These are phyloP conservation scores for Nipponacmea schrenckii DNA, from an alignment of 2,888 invertebrate species.

Conservation along the genomic window DNA sequence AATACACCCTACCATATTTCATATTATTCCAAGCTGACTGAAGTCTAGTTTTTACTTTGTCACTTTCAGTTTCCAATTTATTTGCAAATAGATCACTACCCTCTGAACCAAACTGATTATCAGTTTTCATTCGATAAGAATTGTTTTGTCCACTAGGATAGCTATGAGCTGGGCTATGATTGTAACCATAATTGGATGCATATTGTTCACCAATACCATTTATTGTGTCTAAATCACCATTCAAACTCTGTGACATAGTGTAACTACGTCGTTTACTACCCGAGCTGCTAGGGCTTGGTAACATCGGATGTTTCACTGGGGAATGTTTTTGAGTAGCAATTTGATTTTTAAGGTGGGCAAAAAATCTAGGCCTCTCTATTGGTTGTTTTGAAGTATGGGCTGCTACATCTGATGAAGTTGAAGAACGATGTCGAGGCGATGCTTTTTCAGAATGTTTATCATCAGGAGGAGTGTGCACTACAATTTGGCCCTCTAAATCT, in stretches of 20 bases:
- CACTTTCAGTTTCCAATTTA: constrained; percentile 52
- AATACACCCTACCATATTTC: constrained; percentile 76
- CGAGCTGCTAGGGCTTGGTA: too few relatives aligned
- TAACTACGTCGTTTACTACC: too few relatives aligned
- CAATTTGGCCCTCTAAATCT: constrained; percentile 18
- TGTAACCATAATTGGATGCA: not conserved
- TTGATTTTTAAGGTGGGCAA: too few relatives aligned
- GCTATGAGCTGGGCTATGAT: constrained; percentile 8
- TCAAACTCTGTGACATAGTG: not conserved
- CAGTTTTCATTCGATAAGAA: not conserved
- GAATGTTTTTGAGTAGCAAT: too few relatives aligned
- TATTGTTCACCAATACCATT: not conserved
- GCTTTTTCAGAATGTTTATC: too few relatives aligned
- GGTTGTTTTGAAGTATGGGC: too few relatives aligned
- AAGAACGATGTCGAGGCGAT: too few relatives aligned
- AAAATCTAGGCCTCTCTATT: too few relatives aligned
- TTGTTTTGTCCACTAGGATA: not conserved
- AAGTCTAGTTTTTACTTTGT: constrained; percentile 83
- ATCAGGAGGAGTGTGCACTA: too few relatives aligned
- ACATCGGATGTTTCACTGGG: too few relatives aligned
- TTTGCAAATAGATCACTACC: not conserved
- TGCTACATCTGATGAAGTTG: too few relatives aligned
- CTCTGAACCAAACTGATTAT: not conserved
- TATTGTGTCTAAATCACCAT: not conserved
- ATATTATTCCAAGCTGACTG: constrained; percentile 92